phyloP scores from a whole-genome alignment of 2,888 invertebrate genomes.

The Gibbula magus region DNA sequence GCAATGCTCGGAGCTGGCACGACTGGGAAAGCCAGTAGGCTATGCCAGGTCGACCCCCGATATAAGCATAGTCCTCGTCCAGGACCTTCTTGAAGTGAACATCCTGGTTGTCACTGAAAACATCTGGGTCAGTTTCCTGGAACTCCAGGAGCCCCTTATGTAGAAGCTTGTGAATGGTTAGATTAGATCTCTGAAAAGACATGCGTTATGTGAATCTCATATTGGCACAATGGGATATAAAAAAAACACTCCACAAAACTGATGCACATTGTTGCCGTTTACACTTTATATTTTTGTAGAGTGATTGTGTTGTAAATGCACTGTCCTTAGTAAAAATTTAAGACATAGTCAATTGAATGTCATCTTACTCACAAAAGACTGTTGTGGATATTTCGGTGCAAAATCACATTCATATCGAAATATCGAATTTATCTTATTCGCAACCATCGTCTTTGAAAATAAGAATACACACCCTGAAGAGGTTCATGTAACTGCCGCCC shows the following conservation, averaged over 20 bases:
- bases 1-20: conserved; percentile 12
- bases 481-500: background rate
- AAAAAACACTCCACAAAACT: too few species aligned
- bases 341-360: too few species aligned
- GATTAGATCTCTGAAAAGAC: background rate
- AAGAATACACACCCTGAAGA: background rate
- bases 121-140: conserved; percentile 1
- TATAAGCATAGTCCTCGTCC: conserved; percentile 16
- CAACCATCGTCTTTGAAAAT: too few species aligned
- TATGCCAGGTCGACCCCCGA: background rate
- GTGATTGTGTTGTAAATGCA: too few species aligned
- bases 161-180: background rate
- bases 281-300: too few species aligned
- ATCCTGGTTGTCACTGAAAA: background rate
- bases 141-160: conserved; percentile 21
- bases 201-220: background rate
- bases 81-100: conserved; percentile 10
- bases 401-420: background rate
- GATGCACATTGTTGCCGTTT: too few species aligned
- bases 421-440: background rate
- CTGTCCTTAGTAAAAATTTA: too few species aligned
- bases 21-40: conserved; percentile 2
- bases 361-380: too few species aligned
- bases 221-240: too few species aligned
- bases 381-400: background rate